Conservation (phyloP, 2,888 invertebrate genomes). For the Megaustenia siamemsis region DNA sequence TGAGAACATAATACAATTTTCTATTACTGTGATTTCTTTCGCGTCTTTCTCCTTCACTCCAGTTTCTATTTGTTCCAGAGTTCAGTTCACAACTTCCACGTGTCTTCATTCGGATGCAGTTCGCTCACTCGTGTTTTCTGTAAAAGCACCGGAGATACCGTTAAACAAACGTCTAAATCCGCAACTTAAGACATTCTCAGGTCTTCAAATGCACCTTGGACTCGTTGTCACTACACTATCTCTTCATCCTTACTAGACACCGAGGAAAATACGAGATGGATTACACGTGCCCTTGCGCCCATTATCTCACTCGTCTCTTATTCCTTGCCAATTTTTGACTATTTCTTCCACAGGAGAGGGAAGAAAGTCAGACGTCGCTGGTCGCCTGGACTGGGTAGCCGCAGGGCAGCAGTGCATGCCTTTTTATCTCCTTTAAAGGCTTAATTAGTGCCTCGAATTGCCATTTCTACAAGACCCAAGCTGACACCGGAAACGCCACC, state of each 20-base stretch:
- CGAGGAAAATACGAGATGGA: neutral
- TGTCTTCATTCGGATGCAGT: neutral
- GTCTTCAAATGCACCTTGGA: slow-evolving; percentile 27
- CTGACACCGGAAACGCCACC: slow-evolving; percentile 48
- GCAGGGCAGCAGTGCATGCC: slow-evolving; percentile 46
- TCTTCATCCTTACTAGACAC: slow-evolving; percentile 1
- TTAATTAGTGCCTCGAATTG: slow-evolving; percentile 50
- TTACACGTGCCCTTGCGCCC: slow-evolving; percentile 41
- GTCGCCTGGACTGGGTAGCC: slow-evolving; percentile 36
- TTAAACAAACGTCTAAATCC: slow-evolving; percentile 14
- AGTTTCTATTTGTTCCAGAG: neutral
- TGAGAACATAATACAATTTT: slow-evolving; percentile 3
- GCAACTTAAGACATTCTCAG: slow-evolving; percentile 18
- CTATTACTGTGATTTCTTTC: slow-evolving; percentile 13
- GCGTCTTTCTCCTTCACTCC: neutral
- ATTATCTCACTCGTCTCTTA: slow-evolving; percentile 51
- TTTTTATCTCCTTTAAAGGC: slow-evolving; percentile 44
- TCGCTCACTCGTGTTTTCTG: neutral
- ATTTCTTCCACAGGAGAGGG: slow-evolving; percentile 19
- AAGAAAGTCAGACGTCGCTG: slow-evolving; percentile 29
- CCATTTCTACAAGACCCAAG: slow-evolving; percentile 32
- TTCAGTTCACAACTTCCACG: slow-evolving; percentile 2
- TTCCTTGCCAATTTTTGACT: slow-evolving; percentile 48
- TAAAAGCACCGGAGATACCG: neutral
- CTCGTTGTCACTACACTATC: neutral